Evolutionary conservation across 2,888 invertebrate species (phyloP).

Genomic region (Ametastegia equiseti): DNA sequence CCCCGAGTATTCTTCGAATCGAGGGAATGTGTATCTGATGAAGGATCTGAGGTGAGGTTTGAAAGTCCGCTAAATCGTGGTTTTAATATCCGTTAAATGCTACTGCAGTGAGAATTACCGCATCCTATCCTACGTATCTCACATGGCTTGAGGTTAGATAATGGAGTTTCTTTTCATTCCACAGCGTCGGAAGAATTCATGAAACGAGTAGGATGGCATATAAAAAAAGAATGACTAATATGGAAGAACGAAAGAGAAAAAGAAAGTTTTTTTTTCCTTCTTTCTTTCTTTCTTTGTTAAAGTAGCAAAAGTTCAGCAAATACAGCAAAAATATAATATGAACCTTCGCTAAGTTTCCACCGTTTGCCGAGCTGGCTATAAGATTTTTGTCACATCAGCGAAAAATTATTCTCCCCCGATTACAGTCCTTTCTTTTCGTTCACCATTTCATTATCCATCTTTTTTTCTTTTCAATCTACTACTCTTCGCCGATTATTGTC

Average conservation of each 20-base stretch:
- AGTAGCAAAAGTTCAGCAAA: neutral
- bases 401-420: neutral
- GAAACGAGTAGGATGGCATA: neutral
- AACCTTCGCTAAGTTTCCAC: neutral
- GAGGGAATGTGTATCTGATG: too few relatives aligned
- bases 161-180: neutral
- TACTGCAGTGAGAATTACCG: neutral
- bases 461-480: neutral
- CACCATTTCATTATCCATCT: too few relatives aligned
- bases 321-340: neutral
- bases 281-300: neutral
- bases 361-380: neutral
- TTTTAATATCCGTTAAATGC: slow-evolving; percentile 8
- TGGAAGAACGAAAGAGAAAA: neutral
- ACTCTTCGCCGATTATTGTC: neutral
- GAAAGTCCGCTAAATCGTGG: neutral
- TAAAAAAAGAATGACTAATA: neutral
- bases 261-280: neutral
- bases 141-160: neutral
- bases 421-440: neutral
- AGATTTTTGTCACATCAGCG: neutral
- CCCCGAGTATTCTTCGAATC: too few relatives aligned
- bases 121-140: neutral
- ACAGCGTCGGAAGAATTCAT: neutral
- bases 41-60: neutral